Evolutionary conservation across 2,113 vertebrate genomes (phyloP), one percentile per base, ranked within the genome.

Genomic region (Tretioscincus oriximinensis): DNA sequence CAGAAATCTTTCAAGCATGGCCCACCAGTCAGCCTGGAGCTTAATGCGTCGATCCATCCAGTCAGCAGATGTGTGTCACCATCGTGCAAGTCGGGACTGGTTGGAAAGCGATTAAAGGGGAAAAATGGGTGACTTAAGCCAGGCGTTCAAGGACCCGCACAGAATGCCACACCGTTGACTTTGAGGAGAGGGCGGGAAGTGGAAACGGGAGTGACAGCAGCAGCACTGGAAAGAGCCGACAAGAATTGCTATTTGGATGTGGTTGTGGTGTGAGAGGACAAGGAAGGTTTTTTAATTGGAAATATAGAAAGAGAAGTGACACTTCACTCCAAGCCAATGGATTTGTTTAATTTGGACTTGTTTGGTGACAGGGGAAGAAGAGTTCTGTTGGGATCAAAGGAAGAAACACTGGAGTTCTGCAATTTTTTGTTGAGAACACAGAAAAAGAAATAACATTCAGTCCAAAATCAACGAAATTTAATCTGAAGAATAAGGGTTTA

Each of bases 1-100:
- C 97, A 97, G 95, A 95, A 97, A 96, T 96, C 97, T 96, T 96
- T 97, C 97, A 96, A 98, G 97, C 97, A 95, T 96, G 96, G 96
- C 97, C 96, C 97, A 95, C 95, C 96, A 96, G 96, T 95, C 96
- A 96, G 96, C 96, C 97, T 94, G 81, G 92, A 96, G 97, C 94
- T 92, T 91, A 88, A 94, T 92, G 95, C 95, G 93, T 95, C 90
- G 94, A 97, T 94, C 94, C 93, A 92, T 93, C 92, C 94, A 95
- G 94, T 96, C 96, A 96, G 96, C 97, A 97, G 96, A 97, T 96
- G 96, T 96, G 96, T 98, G 97, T 98, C 97, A 96, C 97, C 95
- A 90, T 91, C 88, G 88, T 94, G 91, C 97, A 97, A 98, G 98
- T 97, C 88, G 93, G 95, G 97, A 96, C 97, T 96, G 95, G 97